Evolutionary conservation across 2,888 invertebrate genomes (phyloP), one percentile per base, ranked within the genome.

Genomic region (Eulithis prunata): DNA sequence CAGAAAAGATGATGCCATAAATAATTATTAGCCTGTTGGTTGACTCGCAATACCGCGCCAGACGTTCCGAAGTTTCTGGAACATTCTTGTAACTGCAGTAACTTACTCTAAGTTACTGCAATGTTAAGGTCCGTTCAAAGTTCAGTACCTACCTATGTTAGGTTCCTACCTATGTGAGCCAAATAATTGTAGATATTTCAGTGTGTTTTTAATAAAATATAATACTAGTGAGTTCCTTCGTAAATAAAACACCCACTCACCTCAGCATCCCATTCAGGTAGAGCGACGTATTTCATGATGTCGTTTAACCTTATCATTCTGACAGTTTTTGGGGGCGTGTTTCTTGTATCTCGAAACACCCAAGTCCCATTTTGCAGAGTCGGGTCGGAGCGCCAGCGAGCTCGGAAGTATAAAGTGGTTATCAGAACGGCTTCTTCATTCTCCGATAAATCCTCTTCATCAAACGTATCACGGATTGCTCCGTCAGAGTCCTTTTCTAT

Each of bases 231-330:
- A 32, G 45, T 47, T 60, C 12, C 6, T 47, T 36, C 32, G 14
- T 58, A 49, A 38, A 28, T 36, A 38, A 13, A 56, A 21, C 14
- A 36, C 14, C 38, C 5, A 62, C 78, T 80, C 60, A 90, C 93
- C 85, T 92, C 84, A 47, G 92, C 90, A 70, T 90, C 81, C 85
- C 87, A 89, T 61, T 91, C 88, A 0, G 70, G 66, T 2, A 93
- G 69, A 53, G 84, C 76, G 2, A 85, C 85, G 71, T 91, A 93
- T 5, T 79, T 78, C 88, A 93, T 89, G 57, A 86, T 49, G 68
- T 93, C 93, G 66, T 93, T 93, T 55, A 93, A 78, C 59, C 89
- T 83, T 57, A 92, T 88, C 90, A 90, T 91, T 47, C 85, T 83
- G 13, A 84, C 75, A n/a, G 77, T 74, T 47, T 85, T 85, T 4